Evolutionary conservation across 2,113 vertebrate species (phyloP).

Genomic region (Eurystomus gularis): DNA sequence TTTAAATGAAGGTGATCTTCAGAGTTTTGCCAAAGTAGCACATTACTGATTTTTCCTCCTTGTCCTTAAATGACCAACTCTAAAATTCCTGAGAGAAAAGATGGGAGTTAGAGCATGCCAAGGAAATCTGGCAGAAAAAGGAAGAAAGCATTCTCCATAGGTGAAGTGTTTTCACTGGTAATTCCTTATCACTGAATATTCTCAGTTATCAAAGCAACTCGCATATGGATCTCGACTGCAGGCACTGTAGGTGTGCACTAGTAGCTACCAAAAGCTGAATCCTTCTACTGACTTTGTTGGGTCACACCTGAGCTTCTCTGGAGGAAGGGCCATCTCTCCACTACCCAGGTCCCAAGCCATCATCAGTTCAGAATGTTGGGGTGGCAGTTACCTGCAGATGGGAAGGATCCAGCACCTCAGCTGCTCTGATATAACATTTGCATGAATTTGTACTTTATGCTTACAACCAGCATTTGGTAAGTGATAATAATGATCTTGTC

Average conservation of each 20-base stretch:
- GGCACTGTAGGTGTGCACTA: accelerated
- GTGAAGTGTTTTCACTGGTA: background rate
- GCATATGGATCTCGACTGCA: accelerated
- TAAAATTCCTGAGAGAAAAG: background rate
- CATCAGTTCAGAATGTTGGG: background rate
- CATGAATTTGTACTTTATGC: accelerated
- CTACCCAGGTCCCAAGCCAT: background rate
- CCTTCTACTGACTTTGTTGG: background rate
- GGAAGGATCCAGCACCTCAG: background rate
- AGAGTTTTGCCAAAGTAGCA: background rate
- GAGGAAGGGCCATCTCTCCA: background rate
- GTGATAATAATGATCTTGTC: background rate
- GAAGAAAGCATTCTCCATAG: background rate
- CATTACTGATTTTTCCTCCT: background rate
- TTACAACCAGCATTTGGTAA: background rate
- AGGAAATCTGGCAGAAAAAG: background rate
- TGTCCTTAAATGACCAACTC: background rate
- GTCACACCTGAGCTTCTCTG: background rate
- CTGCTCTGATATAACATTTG: accelerated
- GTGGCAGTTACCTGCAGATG: background rate
- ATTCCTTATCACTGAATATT: background rate
- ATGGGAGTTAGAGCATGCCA: background rate
- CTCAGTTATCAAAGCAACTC: background rate
- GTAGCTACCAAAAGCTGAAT: background rate
- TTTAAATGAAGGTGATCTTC: background rate